These are phyloP conservation scores for Lophochroa leadbeateri DNA, from an alignment of 2,113 vertebrate species.

Conservation along the genomic window DNA sequence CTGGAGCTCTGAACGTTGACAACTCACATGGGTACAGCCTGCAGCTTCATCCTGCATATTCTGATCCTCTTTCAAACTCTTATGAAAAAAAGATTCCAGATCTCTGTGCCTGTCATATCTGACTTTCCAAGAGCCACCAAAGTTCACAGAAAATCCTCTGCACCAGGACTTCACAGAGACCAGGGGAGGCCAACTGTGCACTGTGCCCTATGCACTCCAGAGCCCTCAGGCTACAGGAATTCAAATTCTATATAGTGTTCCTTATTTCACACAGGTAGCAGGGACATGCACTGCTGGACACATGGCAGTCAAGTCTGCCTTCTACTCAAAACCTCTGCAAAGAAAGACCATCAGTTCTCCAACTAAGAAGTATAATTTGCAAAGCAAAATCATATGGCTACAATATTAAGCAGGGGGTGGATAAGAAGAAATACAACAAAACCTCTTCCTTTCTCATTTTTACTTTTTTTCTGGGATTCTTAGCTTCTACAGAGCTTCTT, in stretches of 20 bases:
- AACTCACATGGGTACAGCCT: background rate
- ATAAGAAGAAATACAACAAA: background rate
- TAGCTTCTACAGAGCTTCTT: background rate
- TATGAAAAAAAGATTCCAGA: background rate
- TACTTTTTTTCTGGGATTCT: background rate
- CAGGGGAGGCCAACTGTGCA: fast-evolving
- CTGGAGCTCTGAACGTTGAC: background rate
- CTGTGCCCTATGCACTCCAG: background rate
- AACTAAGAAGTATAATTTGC: background rate
- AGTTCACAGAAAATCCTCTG: background rate
- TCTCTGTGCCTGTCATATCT: background rate
- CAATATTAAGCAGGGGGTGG: background rate
- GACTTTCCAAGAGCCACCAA: background rate
- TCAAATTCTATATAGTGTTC: background rate
- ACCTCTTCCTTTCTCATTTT: background rate
- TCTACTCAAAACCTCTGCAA: background rate
- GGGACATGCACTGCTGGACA: background rate
- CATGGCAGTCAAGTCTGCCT: background rate
- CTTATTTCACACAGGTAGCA: background rate
- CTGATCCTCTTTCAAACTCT: slow-evolving; percentile 63
- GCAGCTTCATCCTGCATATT: background rate
- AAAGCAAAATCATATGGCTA: background rate
- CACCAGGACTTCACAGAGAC: background rate
- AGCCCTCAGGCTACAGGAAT: background rate
- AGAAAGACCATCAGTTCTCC: background rate